A percentile compares a stretch with the other conserved stretches of the same genome.
These are phyloP conservation scores for Amiota mariae DNA, from an alignment of 2,888 invertebrate genomes.

Conservation along the genomic window DNA sequence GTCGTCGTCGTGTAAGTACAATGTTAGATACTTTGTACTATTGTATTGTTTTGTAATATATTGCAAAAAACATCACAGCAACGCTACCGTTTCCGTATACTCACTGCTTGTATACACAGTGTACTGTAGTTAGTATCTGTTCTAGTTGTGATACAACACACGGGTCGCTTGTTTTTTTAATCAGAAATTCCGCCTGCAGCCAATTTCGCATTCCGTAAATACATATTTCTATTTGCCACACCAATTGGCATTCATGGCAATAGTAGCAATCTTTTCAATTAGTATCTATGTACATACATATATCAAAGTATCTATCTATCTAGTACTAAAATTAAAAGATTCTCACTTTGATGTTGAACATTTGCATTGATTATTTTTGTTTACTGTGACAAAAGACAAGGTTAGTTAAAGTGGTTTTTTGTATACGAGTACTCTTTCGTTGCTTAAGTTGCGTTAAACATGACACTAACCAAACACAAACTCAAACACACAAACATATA, in stretches of 20 bases:
- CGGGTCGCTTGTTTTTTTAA: too few relatives aligned
- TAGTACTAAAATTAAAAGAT: too few relatives aligned
- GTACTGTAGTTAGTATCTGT: not conserved
- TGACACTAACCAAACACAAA: slow-evolving; percentile 43
- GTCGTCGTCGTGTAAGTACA: not conserved
- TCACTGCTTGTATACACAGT: slow-evolving; percentile 6
- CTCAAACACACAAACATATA: too few relatives aligned
- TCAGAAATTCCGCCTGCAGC: too few relatives aligned
- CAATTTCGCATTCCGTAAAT: too few relatives aligned
- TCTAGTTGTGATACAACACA: too few relatives aligned
- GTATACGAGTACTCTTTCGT: slow-evolving; percentile 47
- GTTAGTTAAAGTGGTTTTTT: too few relatives aligned
- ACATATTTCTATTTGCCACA: too few relatives aligned
- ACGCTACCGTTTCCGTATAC: not conserved
- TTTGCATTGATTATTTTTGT: not conserved
- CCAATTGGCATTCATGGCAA: too few relatives aligned
- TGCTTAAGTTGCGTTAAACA: slow-evolving; percentile 56
- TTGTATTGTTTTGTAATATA: not conserved
- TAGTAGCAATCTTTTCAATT: not conserved
- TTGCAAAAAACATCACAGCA: not conserved
- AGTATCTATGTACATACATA: not conserved
- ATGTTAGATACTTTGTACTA: not conserved
- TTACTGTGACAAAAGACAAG: not conserved
- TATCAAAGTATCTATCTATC: too few relatives aligned
- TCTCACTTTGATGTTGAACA: not conserved